phyloP scores from a whole-genome alignment of 2,888 invertebrate genomes.

The Agrypnus murinus region DNA sequence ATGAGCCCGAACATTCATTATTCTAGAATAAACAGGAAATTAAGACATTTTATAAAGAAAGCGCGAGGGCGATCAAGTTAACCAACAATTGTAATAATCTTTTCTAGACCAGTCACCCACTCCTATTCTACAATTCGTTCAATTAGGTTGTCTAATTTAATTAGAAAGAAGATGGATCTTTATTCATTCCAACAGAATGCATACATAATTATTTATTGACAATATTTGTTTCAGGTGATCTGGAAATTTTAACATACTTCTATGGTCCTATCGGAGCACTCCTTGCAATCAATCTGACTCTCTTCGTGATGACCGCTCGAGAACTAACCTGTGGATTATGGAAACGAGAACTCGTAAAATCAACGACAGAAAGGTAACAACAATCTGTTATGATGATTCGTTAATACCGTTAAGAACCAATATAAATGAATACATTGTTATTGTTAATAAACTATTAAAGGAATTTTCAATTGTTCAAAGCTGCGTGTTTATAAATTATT shows the following conservation, averaged over 20 bases:
- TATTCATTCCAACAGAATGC: neutral
- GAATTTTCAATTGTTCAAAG: too few species aligned
- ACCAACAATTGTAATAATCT: neutral
- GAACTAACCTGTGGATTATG: constrained; percentile 91
- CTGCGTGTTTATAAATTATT: neutral
- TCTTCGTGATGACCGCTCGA: constrained; percentile 87
- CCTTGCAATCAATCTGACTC: constrained; percentile 83
- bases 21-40: constrained; percentile 40
- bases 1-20: constrained; percentile 31
- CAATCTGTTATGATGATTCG: too few species aligned
- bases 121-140: neutral
- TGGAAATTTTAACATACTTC: constrained; percentile 89
- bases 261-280: constrained; percentile 89
- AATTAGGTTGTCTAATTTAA: neutral
- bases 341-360: constrained; percentile 92
- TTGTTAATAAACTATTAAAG: too few species aligned
- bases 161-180: neutral
- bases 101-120: too few species aligned
- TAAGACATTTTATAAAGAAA: constrained; percentile 37
- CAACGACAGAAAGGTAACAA: constrained; percentile 81
- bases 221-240: constrained; percentile 75
- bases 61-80: constrained; percentile 15
- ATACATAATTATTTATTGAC: too few species aligned
- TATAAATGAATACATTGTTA: too few species aligned
- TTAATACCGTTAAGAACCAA: too few species aligned